Conservation (phyloP, 2,888 invertebrate species). For the Acleris laterana region DNA sequence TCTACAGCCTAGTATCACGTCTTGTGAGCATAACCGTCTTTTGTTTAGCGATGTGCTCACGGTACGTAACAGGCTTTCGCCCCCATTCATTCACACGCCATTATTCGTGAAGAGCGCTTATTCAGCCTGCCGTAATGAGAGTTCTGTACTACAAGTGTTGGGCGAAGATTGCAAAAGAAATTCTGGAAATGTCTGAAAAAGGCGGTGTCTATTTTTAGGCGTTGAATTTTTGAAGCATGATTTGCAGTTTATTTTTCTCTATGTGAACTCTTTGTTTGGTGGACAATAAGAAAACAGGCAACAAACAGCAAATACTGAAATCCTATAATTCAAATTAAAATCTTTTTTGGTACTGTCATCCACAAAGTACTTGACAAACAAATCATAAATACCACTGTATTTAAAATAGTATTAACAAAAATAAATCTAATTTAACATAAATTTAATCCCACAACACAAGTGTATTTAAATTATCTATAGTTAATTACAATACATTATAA, state of each 20-base stretch:
- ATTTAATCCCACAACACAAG: too few species aligned
- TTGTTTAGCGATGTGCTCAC: conserved; percentile 10
- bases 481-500: too few species aligned
- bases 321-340: too few species aligned
- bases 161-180: not conserved
- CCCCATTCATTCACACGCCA: conserved; percentile 18
- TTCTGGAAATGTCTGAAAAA: not conserved
- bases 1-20: not conserved
- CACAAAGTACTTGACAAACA: too few species aligned
- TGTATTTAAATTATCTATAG: too few species aligned
- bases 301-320: too few species aligned
- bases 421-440: too few species aligned
- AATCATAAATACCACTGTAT: too few species aligned
- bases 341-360: too few species aligned
- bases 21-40: conserved; percentile 7
- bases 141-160: conserved; percentile 6
- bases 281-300: not conserved
- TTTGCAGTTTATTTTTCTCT: not conserved
- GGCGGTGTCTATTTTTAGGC: not conserved
- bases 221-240: not conserved
- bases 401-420: too few species aligned
- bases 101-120: conserved; percentile 14
- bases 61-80: conserved; percentile 3
- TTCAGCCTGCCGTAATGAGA: conserved; percentile 16
- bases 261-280: not conserved